phyloP scores from a whole-genome alignment of 2,797 vertebrate genomes.

The Pitangus sulphuratus region DNA sequence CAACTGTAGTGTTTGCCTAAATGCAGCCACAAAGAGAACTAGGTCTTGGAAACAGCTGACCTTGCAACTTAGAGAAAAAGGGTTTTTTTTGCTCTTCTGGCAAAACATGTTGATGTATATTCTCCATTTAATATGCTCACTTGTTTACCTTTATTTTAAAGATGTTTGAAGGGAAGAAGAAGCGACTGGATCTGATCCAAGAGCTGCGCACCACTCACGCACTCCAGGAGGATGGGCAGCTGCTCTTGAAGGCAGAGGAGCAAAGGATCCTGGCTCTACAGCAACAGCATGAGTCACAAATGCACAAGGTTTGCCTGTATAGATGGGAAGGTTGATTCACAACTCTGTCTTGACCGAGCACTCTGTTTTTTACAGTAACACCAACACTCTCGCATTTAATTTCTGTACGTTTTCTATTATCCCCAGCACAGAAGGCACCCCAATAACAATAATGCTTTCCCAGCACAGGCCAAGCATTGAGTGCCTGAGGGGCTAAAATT shows the following conservation, averaged over 20 bases:
- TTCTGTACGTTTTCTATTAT: neutral
- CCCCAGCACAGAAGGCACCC: neutral
- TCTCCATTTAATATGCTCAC: neutral
- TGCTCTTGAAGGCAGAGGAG: constrained; percentile 80
- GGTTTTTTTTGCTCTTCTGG: neutral
- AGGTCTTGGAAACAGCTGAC: neutral
- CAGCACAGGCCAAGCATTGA: neutral
- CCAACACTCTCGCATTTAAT: neutral
- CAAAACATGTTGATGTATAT: neutral
- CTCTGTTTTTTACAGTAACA: neutral
- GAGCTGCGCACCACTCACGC: constrained; percentile 86
- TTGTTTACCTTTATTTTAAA: constrained; percentile 65
- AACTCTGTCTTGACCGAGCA: neutral
- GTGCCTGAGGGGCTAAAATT: neutral
- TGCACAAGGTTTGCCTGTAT: constrained; percentile 77
- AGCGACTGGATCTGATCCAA: constrained; percentile 83
- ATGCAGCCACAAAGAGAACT: neutral
- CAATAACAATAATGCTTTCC: neutral
- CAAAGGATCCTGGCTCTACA: constrained; percentile 77
- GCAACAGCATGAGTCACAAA: constrained; percentile 73
- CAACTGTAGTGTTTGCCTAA: neutral
- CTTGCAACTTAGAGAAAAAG: neutral
- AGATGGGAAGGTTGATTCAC: neutral
- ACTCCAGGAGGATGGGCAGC: constrained; percentile 82
- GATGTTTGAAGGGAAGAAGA: constrained; percentile 91